A percentile compares a stretch with the other conserved stretches of the same genome.
These are phyloP conservation scores for Odocoileus virginianus DNA, from an alignment of 2,113 vertebrate genomes.

Conservation along the genomic window DNA sequence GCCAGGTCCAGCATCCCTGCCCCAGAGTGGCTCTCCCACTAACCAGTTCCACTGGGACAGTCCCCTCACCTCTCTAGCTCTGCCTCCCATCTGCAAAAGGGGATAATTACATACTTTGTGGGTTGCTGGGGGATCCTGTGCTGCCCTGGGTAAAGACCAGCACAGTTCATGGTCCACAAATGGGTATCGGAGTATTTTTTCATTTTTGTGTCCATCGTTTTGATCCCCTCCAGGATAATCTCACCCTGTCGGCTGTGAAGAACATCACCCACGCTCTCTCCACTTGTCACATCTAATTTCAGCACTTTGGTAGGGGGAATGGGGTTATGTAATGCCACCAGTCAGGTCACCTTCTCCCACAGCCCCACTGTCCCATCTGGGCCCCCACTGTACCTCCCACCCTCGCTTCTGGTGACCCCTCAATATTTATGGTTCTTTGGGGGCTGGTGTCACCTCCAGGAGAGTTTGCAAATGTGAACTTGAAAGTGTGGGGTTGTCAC, in stretches of 20 bases:
- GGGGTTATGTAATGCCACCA: rapidly evolving
- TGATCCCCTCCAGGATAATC: not conserved
- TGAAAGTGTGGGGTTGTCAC: not conserved
- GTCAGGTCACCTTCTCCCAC: not conserved
- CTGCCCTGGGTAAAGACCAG: rapidly evolving
- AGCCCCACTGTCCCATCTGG: not conserved
- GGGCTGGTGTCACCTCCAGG: not conserved
- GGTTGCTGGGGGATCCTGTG: not conserved
- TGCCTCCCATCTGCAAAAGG: not conserved
- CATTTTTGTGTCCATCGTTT: not conserved
- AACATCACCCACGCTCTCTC: not conserved
- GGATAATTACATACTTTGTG: not conserved
- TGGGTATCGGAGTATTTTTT: rapidly evolving
- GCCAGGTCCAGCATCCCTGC: not conserved
- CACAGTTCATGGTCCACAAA: not conserved
- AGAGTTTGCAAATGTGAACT: not conserved
- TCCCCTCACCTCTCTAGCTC: not conserved
- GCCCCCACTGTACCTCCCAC: not conserved
- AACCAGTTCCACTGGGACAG: not conserved
- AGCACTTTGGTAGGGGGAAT: not conserved
- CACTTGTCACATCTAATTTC: not conserved
- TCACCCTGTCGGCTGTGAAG: not conserved
- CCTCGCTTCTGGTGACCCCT: not conserved
- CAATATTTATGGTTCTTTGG: not conserved
- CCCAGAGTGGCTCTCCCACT: no score